Base-by-base conservation (phyloP, 2,113 vertebrate species). In the Peromyscus polionotus region DNA sequence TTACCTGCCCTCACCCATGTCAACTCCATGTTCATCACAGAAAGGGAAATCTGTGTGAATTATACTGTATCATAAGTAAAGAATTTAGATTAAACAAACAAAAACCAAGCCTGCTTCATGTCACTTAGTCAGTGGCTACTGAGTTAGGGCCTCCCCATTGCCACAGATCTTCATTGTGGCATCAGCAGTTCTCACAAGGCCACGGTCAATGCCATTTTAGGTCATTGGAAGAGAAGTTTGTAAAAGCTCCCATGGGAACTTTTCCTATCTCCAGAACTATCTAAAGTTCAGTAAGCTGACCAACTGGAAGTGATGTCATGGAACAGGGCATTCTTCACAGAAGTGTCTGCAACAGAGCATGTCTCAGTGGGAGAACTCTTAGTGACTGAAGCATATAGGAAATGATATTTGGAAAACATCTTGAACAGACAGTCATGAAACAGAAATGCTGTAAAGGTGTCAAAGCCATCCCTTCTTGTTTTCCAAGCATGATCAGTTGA, bases 401-500 rank as follows among this genome's bases (percentile, higher is more conserved):
- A 88, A 61, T 39, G 68, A 3, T 42, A 72, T 51, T 80, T 77
- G 86, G 24, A 73, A 90, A 42, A 85, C 20, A 19, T 95, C 48
- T 80, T 59, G 33, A 75, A 79, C 28, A 61, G 73, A 51, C 5
- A 87, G 13, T 92, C 57, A 83, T 8, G 48, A 85, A 95, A 86
- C 45, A 51, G 33, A 95, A 93, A 86, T 77, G n/a, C n/a, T 94
- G 86, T 95, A 96, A 95, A 51, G 90, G 61, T 91, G 91, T 88
- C 87, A 87, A 97, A 94, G 91, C 0, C 0, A 96, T 96, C 98
- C 97, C 86, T 80, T 87, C 88, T 98, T 91, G 95, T 98, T 98
- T 95, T 96, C 97, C 97, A 97, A 97, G 95, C 91, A 97, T 98
- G 98, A 98, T 97, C 81, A 95, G 90, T 76, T 95, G 98, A 99